phyloP scores from a whole-genome alignment of 2,888 invertebrate genomes.

The Hyposoter didymator region DNA sequence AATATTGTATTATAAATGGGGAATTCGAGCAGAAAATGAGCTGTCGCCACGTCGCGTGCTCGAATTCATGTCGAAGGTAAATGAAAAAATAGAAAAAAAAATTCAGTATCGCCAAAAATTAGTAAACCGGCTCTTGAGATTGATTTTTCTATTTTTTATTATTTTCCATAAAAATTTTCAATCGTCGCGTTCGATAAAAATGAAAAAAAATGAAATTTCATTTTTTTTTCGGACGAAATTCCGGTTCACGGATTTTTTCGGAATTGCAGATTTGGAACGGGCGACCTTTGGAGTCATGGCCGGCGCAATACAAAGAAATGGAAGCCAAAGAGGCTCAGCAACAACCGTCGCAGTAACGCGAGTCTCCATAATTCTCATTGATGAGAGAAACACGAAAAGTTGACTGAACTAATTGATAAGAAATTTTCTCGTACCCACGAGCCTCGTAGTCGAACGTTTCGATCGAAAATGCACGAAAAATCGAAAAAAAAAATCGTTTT shows the following conservation, averaged over 20 bases:
- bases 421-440: background rate
- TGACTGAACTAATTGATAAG: background rate
- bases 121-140: too few relatives aligned
- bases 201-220: background rate
- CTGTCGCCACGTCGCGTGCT: slow-evolving; percentile 84
- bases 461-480: background rate
- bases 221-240: background rate
- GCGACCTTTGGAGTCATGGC: slow-evolving; percentile 73
- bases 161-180: too few relatives aligned
- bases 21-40: slow-evolving; percentile 85
- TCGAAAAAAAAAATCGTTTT: background rate
- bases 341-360: background rate
- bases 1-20: slow-evolving; percentile 85
- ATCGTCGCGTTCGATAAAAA: too few relatives aligned
- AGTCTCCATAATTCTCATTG: background rate
- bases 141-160: too few relatives aligned
- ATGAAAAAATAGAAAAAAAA: background rate
- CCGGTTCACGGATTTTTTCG: background rate
- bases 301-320: slow-evolving; percentile 71
- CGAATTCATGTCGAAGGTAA: slow-evolving; percentile 86
- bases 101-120: background rate
- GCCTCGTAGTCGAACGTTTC: background rate
- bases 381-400: background rate
- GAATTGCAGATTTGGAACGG: slow-evolving; percentile 74
- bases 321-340: slow-evolving; percentile 37